These are phyloP conservation scores for Saccostrea echinata DNA, from an alignment of 1,140 invertebrate genomes.

Conservation along the genomic window DNA sequence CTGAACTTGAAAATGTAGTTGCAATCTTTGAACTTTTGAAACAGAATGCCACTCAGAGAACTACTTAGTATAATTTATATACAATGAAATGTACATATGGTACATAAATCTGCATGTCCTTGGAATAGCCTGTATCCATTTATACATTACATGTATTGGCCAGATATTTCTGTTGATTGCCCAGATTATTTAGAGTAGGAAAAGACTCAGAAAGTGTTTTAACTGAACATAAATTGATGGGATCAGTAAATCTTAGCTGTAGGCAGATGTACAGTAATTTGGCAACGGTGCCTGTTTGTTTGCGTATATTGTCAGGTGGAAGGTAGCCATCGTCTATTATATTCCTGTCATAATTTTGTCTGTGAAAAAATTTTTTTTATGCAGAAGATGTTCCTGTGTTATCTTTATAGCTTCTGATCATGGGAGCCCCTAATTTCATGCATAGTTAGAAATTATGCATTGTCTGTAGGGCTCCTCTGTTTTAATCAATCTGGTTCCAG, in stretches of 20 bases:
- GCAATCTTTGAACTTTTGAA: too few relatives aligned
- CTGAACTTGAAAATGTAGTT: too few relatives aligned
- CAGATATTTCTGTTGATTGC: conserved; percentile 1
- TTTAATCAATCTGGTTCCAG: conserved; percentile 34
- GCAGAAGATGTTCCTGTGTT: not conserved
- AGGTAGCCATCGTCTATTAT: conserved; percentile 23
- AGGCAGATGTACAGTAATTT: conserved; percentile 2
- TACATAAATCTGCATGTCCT: too few relatives aligned
- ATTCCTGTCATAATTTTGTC: conserved; percentile 17
- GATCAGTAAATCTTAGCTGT: conserved; percentile 7
- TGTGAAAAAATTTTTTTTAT: not conserved
- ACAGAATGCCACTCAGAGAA: too few relatives aligned
- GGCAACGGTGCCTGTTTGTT: not conserved
- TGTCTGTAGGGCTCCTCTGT: not conserved
- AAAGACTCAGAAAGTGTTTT: conserved; percentile 25
- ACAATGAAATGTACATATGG: too few relatives aligned
- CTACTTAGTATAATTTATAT: too few relatives aligned
- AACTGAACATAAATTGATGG: conserved; percentile 14
- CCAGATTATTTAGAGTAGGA: not conserved
- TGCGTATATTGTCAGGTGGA: not conserved
- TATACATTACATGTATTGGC: not conserved
- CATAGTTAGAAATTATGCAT: conserved; percentile 20
- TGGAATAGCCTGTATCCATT: too few relatives aligned
- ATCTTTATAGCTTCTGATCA: conserved; percentile 23
- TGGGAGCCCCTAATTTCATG: conserved; percentile 24